Conservation (phyloP, 2,888 invertebrate genomes). For the Agrotis clavis region DNA sequence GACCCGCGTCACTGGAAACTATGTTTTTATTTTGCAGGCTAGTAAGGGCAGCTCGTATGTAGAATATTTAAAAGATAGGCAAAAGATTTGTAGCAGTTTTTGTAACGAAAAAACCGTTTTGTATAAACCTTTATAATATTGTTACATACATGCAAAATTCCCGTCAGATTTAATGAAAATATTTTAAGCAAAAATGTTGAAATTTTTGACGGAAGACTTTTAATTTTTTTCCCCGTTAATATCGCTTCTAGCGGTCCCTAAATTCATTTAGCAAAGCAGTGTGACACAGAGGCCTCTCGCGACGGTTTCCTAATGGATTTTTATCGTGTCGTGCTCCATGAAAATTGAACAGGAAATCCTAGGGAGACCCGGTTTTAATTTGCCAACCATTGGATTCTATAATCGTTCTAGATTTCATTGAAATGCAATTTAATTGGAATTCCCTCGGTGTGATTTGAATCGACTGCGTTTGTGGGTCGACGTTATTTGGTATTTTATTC, state of each 20-base stretch:
- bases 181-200: constrained; percentile 40
- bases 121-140: constrained; percentile 21
- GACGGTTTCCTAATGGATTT: constrained; percentile 85
- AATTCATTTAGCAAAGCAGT: constrained; percentile 70
- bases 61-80: constrained; percentile 3
- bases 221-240: constrained; percentile 58
- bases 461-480: constrained; percentile 77
- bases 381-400: constrained; percentile 86
- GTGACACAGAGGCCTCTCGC: constrained; percentile 78
- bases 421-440: constrained; percentile 89
- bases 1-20: constrained; percentile 70
- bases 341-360: constrained; percentile 87
- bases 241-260: constrained; percentile 72
- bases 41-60: not conserved
- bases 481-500: constrained; percentile 65
- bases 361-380: constrained; percentile 86
- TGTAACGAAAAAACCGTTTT: not conserved
- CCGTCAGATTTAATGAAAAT: constrained; percentile 51
- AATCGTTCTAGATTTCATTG: constrained; percentile 88
- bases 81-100: not conserved
- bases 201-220: constrained; percentile 52
- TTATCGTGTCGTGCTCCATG: constrained; percentile 86
- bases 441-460: constrained; percentile 79
- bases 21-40: constrained; percentile 49
- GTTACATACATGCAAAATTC: constrained; percentile 32